Evolutionary conservation across 2,113 vertebrate species (phyloP), one percentile per base, ranked within the genome.

Genomic region (Ardeotis arabs): DNA sequence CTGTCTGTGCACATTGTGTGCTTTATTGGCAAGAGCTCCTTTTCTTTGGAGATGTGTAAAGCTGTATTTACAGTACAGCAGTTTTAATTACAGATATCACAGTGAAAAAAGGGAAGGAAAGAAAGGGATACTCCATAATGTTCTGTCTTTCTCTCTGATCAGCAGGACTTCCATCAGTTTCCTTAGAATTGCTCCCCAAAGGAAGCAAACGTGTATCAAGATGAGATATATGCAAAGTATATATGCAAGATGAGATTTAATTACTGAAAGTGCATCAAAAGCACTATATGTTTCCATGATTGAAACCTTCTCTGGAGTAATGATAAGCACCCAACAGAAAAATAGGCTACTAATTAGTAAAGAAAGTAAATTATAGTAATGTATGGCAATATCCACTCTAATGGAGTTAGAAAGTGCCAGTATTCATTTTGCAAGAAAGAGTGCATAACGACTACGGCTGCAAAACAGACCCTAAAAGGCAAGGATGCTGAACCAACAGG

Each of bases 291-390:
- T 91, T 96, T 91, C 78, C 39, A 72, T 68, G 68, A 95, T 24
- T 77, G 78, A 97, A 97, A 85, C 45, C 91, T 89, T 95, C 89
- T 60, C 81, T 73, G 75, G 52, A 94, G 95, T 77, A 79, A 69
- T 7, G 24, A 73, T 82, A 91, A 95, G 19, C 28, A 6, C 84
- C 84, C 49, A 5, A 72, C 53, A 96, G 83, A 90, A 95, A 96
- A 97, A 95, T 28, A 66, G 78, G 66, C 39, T 59, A 49, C 78
- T 95, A 95, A 96, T 97, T 95, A 97, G 89, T 66, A 77, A 91
- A 93, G 87, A 92, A 96, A 67, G 72, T 84, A 93, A 87, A 95
- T 92, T 83, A 77, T 28, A 81, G 77, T 81, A 19, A 78, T 75
- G 37, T 19, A 47, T 73, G 85, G 66, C 59, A 86, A 76, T 89